Evolutionary conservation across 2,113 vertebrate species (phyloP), one percentile per base, ranked within the genome.

Genomic region (Agapornis roseicollis): DNA sequence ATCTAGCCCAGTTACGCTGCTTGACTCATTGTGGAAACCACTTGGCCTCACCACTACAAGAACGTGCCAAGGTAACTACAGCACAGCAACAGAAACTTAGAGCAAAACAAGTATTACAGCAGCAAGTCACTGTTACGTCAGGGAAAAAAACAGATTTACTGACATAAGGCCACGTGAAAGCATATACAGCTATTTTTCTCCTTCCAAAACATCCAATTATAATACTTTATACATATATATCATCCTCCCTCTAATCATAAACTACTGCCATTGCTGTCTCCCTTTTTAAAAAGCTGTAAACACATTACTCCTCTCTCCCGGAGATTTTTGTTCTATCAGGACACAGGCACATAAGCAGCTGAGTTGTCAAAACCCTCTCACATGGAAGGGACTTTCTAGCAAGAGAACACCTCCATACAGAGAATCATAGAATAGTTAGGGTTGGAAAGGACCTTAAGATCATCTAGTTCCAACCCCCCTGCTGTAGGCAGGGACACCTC

Each of bases 11-110:
- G 80, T 27, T 42, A 69, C 72, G 24, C 33, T 55, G 65, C n/a
- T 76, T 94, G 93, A 95, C 70, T 92, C 94, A 91, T 69, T 29
- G 1, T 37, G 53, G 88, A 89, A 94, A 93, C 44, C 65, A 85
- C 71, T 74, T 89, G 25, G 77, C 4, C 65, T 69, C 78, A 76
- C 27, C 73, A 52, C 35, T 6, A 27, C 65, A 46, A 29, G n/a
- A 58, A 42, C 5, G 0, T 49, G 42, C 39, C 61, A 50, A 79
- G 44, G 17, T 39, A 52, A 58, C 46, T 23, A 41, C 72, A 2
- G 5, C 3, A 56, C 77, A 92, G 65, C 61, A 72, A 70, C 0
- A 87, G 65, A 76, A 64, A 80, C 53, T 44, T 8, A 2, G 63
- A 47, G 23, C 37, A 61, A 91, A 91, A 58, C 64, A 58, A 63